Base-by-base conservation (phyloP, 2,113 vertebrate species). In the Tichodroma muraria region DNA sequence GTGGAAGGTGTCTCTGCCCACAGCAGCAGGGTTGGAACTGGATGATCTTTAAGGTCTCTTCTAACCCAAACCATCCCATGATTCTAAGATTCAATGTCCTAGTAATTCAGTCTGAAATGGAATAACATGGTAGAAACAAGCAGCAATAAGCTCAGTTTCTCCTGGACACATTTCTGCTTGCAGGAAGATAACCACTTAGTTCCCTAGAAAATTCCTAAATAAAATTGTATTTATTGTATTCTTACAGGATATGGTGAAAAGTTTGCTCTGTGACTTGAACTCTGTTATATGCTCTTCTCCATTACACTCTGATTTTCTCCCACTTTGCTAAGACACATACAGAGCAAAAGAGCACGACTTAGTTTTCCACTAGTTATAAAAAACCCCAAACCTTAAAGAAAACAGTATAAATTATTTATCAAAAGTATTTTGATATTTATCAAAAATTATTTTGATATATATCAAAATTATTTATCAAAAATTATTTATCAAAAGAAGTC, bases 401-500 rank as follows among this genome's bases (percentile, higher is more conserved):
- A 92, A 87, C 33, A 68, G 47, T 37, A 59, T 90, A n/a, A 84
- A 93, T 87, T 76, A 81, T 94, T 92, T 82, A 94, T 81, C 54
- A 82, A 45, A 93, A 91, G 13, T 24, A 72, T 72, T 89, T n/a
- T n/a, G n/a, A n/a, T n/a, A n/a, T n/a, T n/a, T n/a, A n/a, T n/a
- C n/a, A n/a, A n/a, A n/a, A n/a, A n/a, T n/a, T n/a, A n/a, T n/a
- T n/a, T n/a, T n/a, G n/a, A n/a, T n/a, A n/a, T n/a, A n/a, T n/a
- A n/a, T n/a, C n/a, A n/a, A n/a, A 84, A 93, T 87, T 76, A 81
- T 94, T 92, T 82, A 94, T 81, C 54, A 82, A 45, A n/a, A 84
- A 93, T 87, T 76, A 81, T 94, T 92, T 82, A 94, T 81, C 54
- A 82, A 45, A 93, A 91, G 13, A n/a, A n/a, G n/a, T n/a, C n/a